phyloP scores from a whole-genome alignment of 2,113 vertebrate genomes.

The Mesoclemmys tuberculata region DNA sequence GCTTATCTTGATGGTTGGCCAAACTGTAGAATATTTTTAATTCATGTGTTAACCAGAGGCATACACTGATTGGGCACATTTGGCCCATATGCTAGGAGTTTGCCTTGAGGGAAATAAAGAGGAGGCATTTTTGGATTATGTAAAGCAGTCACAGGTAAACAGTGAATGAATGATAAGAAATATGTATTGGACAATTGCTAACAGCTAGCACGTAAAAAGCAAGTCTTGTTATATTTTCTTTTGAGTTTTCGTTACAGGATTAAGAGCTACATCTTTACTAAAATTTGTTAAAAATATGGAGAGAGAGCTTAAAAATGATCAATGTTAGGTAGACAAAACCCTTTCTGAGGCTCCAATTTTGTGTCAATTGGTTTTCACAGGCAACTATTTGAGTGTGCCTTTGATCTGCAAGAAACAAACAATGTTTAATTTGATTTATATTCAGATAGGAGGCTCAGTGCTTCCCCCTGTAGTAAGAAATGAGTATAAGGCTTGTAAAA shows the following conservation, averaged over 20 bases:
- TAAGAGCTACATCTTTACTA: accelerated
- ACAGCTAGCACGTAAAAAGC: background rate
- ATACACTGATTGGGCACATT: accelerated
- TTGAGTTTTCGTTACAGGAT: background rate
- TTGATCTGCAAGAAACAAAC: background rate
- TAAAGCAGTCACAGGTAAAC: background rate
- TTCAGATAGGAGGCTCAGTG: background rate
- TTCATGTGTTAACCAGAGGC: background rate
- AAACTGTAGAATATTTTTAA: background rate
- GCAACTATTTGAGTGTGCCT: background rate
- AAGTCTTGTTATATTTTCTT: background rate
- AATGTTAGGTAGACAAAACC: background rate
- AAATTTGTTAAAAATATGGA: background rate
- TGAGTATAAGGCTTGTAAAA: no score
- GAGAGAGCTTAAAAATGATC: background rate
- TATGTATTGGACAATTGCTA: background rate
- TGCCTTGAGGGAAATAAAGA: background rate
- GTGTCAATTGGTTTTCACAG: background rate
- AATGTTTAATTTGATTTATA: background rate
- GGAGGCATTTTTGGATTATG: background rate
- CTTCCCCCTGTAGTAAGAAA: no score
- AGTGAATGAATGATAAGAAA: background rate
- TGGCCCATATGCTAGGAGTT: background rate
- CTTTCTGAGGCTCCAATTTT: background rate
- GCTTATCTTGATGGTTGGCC: background rate